These are phyloP conservation scores for Scolopax bukidnonensis DNA, from an alignment of 2,797 vertebrate species.

Conservation along the genomic window DNA sequence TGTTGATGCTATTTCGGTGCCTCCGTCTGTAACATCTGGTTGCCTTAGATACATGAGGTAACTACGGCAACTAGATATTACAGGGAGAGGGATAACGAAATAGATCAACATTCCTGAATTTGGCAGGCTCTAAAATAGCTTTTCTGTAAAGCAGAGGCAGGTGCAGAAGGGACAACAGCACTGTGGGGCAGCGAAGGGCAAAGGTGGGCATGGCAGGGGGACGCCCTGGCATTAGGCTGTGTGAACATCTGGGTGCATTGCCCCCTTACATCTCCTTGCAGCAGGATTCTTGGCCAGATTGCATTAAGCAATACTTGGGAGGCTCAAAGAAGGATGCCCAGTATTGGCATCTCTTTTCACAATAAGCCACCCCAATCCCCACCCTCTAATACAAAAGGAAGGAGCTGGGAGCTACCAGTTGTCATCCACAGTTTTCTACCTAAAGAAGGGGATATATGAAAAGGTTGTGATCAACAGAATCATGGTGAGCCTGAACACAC, in stretches of 20 bases:
- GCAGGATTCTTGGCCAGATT: background rate
- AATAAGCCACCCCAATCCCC: background rate
- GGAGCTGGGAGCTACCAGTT: background rate
- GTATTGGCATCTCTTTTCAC: background rate
- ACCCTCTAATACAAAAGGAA: background rate
- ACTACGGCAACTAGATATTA: constrained; percentile 65
- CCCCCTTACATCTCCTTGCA: background rate
- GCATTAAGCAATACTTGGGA: background rate
- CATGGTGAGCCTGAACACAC: background rate
- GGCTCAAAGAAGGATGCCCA: background rate
- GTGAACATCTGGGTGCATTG: background rate
- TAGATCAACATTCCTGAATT: constrained; percentile 30
- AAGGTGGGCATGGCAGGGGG: background rate
- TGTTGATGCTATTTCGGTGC: constrained; percentile 56
- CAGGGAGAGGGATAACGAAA: constrained; percentile 27
- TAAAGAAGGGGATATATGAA: background rate
- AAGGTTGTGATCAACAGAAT: background rate
- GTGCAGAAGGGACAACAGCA: background rate
- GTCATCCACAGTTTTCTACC: background rate
- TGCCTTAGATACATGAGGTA: constrained; percentile 70
- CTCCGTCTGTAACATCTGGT: constrained; percentile 54
- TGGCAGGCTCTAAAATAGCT: constrained; percentile 27
- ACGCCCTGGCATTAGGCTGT: background rate
- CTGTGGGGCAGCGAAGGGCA: rapidly evolving
- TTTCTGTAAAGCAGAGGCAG: background rate